Evolutionary conservation across 2,888 invertebrate genomes (phyloP).

Genomic region (Oconnorella tubifera): DNA sequence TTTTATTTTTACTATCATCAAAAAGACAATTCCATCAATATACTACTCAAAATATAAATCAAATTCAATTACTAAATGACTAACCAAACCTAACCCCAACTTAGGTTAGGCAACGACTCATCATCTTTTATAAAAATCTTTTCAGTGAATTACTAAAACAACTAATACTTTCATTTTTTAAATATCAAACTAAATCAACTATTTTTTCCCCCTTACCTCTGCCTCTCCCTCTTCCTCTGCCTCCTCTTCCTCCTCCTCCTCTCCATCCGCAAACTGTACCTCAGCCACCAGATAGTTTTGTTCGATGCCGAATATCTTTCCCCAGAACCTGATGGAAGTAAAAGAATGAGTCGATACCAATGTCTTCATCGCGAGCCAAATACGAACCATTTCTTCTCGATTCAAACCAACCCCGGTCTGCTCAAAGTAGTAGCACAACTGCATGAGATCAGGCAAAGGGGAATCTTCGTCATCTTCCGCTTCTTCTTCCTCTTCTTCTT

Average conservation of each 20-base stretch:
- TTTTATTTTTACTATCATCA: no score
- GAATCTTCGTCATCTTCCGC: slow-evolving; percentile 45
- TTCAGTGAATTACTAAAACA: no score
- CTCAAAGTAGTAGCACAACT: slow-evolving; percentile 61
- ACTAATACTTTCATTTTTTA: no score
- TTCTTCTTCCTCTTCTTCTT: slow-evolving; percentile 43
- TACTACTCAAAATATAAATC: no score
- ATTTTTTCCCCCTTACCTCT: slow-evolving; percentile 50
- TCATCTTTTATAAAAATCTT: no score
- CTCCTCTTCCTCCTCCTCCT: slow-evolving; percentile 58
- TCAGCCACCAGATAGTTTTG: slow-evolving; percentile 79
- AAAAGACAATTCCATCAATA: no score
- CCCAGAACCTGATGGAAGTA: slow-evolving; percentile 70
- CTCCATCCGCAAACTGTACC: slow-evolving; percentile 69
- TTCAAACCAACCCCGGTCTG: slow-evolving; percentile 75
- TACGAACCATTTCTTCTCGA: slow-evolving; percentile 69
- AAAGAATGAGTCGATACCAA: slow-evolving; percentile 37
- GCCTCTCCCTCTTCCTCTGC: slow-evolving; percentile 27
- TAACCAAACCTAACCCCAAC: no score
- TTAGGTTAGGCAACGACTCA: no score
- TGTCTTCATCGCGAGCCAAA: slow-evolving; percentile 69
- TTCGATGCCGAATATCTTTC: slow-evolving; percentile 75
- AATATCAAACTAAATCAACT: no score
- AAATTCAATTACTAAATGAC: no score
- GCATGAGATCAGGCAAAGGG: slow-evolving; percentile 58